These are phyloP conservation scores for Phoxinus dragarum DNA, from an alignment of 2,797 vertebrate species.

Conservation along the genomic window DNA sequence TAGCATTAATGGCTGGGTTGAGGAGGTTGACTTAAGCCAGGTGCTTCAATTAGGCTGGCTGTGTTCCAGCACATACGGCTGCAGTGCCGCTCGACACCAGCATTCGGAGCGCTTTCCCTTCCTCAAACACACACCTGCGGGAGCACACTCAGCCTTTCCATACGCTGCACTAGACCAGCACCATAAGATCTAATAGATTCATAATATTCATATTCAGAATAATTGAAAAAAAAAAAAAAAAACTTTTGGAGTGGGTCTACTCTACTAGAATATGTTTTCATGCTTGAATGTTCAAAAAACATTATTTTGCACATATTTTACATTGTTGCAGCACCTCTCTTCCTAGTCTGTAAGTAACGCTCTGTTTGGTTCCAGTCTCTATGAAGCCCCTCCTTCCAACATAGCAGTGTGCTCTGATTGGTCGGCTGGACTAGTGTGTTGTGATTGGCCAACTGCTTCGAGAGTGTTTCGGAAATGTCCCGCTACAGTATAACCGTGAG, in stretches of 20 bases:
- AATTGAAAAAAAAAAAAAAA: not conserved
- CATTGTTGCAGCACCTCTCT: not conserved
- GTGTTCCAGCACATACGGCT: slow-evolving; percentile 57
- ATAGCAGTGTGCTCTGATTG: not conserved
- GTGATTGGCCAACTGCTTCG: not conserved
- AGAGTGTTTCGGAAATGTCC: not conserved
- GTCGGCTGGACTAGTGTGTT: not conserved
- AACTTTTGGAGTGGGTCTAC: too few relatives aligned
- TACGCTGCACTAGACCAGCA: slow-evolving; percentile 46
- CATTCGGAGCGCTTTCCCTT: slow-evolving; percentile 42
- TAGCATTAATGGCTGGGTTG: slow-evolving; percentile 56
- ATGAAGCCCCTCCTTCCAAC: not conserved
- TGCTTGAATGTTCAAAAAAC: not conserved
- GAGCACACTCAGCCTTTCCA: slow-evolving; percentile 49
- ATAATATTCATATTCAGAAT: not conserved
- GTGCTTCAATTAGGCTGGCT: slow-evolving; percentile 65
- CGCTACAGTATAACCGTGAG: not conserved
- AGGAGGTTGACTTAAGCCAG: slow-evolving; percentile 61
- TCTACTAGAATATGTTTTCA: not conserved
- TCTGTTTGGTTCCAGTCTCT: not conserved
- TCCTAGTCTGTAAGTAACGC: not conserved
- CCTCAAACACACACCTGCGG: slow-evolving; percentile 56
- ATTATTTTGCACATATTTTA: not conserved
- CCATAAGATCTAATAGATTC: not conserved
- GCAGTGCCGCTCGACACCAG: slow-evolving; percentile 49